phyloP scores from a whole-genome alignment of 92 coral and sea anemone species.

The Epizoanthus illoricatus region DNA sequence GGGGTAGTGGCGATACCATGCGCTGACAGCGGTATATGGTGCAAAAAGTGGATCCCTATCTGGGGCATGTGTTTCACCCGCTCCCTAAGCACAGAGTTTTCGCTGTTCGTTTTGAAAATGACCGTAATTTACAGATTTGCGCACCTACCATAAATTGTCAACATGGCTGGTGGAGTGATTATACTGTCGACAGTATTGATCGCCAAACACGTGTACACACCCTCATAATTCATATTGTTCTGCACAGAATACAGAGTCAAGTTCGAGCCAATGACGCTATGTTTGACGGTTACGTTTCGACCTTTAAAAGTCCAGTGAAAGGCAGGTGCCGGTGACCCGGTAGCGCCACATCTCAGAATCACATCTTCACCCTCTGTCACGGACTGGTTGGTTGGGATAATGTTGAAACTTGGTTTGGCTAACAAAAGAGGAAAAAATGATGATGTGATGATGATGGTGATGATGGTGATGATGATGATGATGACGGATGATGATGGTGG shows the following conservation, averaged over 20 bases:
- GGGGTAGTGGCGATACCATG: too few species aligned
- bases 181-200: slow-evolving; percentile 19
- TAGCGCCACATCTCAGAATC: slow-evolving; percentile 37
- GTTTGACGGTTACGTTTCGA: slow-evolving; percentile 50
- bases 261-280: slow-evolving; percentile 36
- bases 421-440: neutral
- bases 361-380: slow-evolving; percentile 38
- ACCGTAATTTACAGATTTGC: too few species aligned
- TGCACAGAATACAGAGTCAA: slow-evolving; percentile 46
- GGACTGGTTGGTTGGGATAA: slow-evolving; percentile 9
- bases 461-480: too few species aligned
- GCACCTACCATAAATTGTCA: slow-evolving; percentile 49
- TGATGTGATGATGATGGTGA: too few species aligned
- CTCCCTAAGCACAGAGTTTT: too few species aligned
- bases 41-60: too few species aligned
- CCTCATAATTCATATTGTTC: slow-evolving; percentile 54
- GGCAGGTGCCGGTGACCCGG: slow-evolving; percentile 49
- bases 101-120: too few species aligned
- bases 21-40: too few species aligned
- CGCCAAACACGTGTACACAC: slow-evolving; percentile 52
- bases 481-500: too few species aligned
- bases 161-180: slow-evolving; percentile 24
- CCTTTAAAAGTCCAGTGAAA: slow-evolving; percentile 59
- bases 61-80: too few species aligned
- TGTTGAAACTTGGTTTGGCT: slow-evolving; percentile 17